phyloP scores from a whole-genome alignment of 2,888 invertebrate species.

The Melanargia galathea region DNA sequence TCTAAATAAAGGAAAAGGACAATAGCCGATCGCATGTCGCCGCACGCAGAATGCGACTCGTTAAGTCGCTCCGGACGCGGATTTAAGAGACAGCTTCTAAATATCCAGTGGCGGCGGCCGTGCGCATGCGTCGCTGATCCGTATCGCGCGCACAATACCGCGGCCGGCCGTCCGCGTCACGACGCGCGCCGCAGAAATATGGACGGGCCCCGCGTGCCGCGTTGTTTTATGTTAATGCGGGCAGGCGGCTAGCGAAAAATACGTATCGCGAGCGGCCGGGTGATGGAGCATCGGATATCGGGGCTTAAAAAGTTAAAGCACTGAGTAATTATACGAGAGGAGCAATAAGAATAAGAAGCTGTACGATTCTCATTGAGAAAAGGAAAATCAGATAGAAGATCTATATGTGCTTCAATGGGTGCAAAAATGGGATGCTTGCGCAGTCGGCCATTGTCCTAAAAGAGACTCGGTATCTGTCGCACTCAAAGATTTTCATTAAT shows the following conservation, averaged over 20 bases:
- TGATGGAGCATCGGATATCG: constrained; percentile 73
- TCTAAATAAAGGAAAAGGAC: constrained; percentile 60
- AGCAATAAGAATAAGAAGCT: no score
- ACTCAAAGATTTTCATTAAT: no score
- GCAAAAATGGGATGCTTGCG: no score
- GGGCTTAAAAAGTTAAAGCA: background rate
- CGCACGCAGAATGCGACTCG: constrained; percentile 74
- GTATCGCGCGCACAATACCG: constrained; percentile 80
- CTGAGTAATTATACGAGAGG: constrained; percentile 13
- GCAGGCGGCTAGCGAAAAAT: constrained; percentile 67
- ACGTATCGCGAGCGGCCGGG: constrained; percentile 58
- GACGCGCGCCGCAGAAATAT: constrained; percentile 79
- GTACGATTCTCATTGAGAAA: background rate
- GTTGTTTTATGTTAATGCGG: constrained; percentile 81
- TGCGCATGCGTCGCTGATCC: constrained; percentile 74
- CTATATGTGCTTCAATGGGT: no score
- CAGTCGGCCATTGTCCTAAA: no score
- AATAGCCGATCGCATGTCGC: constrained; percentile 71
- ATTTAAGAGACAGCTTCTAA: constrained; percentile 80
- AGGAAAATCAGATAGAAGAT: background rate
- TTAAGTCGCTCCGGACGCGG: constrained; percentile 69
- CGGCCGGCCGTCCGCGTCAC: constrained; percentile 72
- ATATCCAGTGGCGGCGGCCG: constrained; percentile 73
- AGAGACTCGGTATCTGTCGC: no score
- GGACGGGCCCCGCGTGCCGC: constrained; percentile 68